Percentiles rank a stretch among this genome's conserved stretches.
Conservation (phyloP, 2,888 invertebrate species). For the Lumbricus terrestris region DNA sequence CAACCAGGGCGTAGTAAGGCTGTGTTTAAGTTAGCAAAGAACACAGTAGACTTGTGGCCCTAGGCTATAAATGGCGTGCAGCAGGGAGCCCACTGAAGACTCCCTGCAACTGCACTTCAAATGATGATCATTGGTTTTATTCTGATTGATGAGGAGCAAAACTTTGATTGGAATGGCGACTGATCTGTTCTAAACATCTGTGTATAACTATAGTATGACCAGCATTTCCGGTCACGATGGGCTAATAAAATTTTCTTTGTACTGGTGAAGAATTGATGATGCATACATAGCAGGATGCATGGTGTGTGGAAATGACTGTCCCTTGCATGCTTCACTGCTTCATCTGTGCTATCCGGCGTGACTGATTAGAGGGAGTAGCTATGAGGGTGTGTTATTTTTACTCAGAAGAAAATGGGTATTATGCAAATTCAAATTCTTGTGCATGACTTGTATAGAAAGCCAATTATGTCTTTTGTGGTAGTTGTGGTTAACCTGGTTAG, state of each 20-base stretch:
- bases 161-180: neutral
- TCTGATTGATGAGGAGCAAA: neutral
- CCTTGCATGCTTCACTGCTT: neutral
- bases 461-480: neutral
- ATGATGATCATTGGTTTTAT: neutral
- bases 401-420: neutral
- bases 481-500: no score
- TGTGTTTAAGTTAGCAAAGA: no score
- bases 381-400: neutral
- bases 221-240: neutral
- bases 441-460: neutral
- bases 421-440: neutral
- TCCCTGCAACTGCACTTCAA: no score
- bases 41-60: no score
- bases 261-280: neutral
- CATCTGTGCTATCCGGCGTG: neutral
- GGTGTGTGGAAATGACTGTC: neutral
- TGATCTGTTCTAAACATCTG: neutral
- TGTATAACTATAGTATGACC: neutral
- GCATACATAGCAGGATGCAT: neutral
- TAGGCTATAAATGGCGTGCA: no score
- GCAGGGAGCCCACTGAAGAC: no score
- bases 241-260: neutral
- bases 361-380: neutral
- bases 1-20: no score